These are phyloP conservation scores for Enteromius viviparus DNA, from an alignment of 2,797 vertebrate species.

Conservation along the genomic window DNA sequence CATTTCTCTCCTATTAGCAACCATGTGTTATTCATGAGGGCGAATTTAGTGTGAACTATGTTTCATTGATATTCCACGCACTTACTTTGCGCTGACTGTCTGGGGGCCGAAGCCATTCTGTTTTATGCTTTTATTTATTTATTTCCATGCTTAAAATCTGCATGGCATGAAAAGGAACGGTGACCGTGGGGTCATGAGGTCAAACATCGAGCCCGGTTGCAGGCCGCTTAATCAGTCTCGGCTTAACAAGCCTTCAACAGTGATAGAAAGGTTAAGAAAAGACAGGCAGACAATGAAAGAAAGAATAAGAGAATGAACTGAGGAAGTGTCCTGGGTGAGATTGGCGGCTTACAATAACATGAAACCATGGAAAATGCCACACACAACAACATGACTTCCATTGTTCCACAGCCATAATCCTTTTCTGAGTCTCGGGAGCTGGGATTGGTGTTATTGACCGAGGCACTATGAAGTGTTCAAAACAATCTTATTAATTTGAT, in stretches of 20 bases:
- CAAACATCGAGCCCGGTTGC: constrained; percentile 61
- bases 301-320: constrained; percentile 28
- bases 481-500: constrained; percentile 70
- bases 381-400: constrained; percentile 67
- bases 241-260: constrained; percentile 66
- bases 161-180: constrained; percentile 59
- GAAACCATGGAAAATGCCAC: constrained; percentile 60
- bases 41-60: constrained; percentile 79
- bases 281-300: constrained; percentile 15
- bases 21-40: constrained; percentile 85
- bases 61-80: constrained; percentile 80
- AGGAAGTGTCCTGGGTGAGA: constrained; percentile 42
- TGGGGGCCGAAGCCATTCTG: constrained; percentile 68
- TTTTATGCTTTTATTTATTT: constrained; percentile 77
- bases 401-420: constrained; percentile 66
- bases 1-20: constrained; percentile 78
- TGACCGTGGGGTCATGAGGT: constrained; percentile 60
- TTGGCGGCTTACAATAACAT: constrained; percentile 54
- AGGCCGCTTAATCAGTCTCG: constrained; percentile 64
- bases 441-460: constrained; percentile 69
- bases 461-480: constrained; percentile 60
- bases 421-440: constrained; percentile 66
- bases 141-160: constrained; percentile 63
- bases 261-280: constrained; percentile 52
- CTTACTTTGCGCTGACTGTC: constrained; percentile 72